A percentile compares a stretch with the other conserved stretches of the same genome.
These are phyloP conservation scores for Urocynchramus pylzowi DNA, from an alignment of 2,113 vertebrate genomes.

Conservation along the genomic window DNA sequence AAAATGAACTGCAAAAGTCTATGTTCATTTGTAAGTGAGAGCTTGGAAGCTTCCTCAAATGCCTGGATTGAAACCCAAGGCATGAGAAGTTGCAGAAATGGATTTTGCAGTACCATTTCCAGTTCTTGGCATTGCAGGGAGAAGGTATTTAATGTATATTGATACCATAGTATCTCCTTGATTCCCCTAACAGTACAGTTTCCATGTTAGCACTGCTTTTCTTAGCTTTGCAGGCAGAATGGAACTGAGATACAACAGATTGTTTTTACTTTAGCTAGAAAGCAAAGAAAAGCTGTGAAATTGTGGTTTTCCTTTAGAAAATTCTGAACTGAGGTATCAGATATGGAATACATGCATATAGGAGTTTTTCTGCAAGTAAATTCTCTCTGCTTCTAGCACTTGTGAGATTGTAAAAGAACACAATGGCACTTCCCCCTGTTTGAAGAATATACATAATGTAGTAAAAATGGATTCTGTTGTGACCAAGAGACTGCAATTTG, in stretches of 20 bases:
- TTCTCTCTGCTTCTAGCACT: background rate
- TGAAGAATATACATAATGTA: background rate
- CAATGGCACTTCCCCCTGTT: background rate
- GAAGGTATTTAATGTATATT: background rate
- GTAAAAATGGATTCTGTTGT: background rate
- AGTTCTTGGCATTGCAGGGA: background rate
- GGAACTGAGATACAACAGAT: background rate
- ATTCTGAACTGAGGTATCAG: background rate
- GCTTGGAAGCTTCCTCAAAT: background rate
- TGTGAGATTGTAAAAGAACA: background rate
- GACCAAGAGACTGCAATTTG: background rate
- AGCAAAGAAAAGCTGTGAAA: background rate
- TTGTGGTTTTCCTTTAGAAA: background rate
- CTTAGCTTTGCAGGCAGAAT: background rate
- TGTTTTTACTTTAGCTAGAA: background rate
- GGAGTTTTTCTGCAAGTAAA: background rate
- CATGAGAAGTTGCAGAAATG: background rate
- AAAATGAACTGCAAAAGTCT: background rate
- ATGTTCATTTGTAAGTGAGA: background rate
- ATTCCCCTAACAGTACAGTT: background rate
- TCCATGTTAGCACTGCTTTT: background rate
- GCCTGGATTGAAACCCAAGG: background rate
- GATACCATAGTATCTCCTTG: background rate
- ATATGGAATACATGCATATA: background rate
- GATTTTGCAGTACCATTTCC: background rate